Evolutionary conservation across 2,888 invertebrate genomes (phyloP), one percentile per base, ranked within the genome.

Genomic region (Amphipyra tragopoginis): DNA sequence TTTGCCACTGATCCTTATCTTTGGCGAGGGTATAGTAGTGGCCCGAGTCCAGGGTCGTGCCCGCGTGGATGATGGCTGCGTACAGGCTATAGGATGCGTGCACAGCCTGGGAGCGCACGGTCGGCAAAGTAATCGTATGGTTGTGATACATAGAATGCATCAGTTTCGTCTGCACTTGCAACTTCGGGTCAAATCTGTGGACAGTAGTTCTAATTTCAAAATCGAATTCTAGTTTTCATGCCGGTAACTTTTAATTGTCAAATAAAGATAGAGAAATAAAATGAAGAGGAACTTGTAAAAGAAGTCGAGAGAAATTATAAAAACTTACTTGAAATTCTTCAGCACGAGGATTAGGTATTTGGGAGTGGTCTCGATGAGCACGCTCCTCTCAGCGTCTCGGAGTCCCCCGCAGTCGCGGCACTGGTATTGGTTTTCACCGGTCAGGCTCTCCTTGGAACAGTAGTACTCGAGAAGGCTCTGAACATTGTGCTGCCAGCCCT

Each of bases 1-100:
- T 96, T 86, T 96, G 97, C 98, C 98, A 98, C 38, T 95, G 92
- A 58, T 94, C 93, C 14, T 89, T 91, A 83, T 97, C 97, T 38
- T 96, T 95, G 0, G 97, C 98, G 63, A 97, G 96, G 0, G 98
- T 98, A 86, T 97, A 98, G 87, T 98, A 98, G 86, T 98, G 98
- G 0, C 98, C 98, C 0, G 97, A 97, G 84, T 98, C 97, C 71
- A 98, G 96, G 52, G 97, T 97, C 21, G 96, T 96, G 1, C 98
- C 98, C 0, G 97, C 96, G 88, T 98, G 98, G 0, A 98, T 97
- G 0, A 98, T 97, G 0, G 98, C 97, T 0, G 98, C 97, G 85
- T 97, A 98, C 36, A 98, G 90, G 39, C 95, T 95, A 87, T 98
- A 98, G 14, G 95, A 93, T 59, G 78, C 83, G 77, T 80, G 93